A percentile compares a stretch with the other conserved stretches of the same genome.
These are phyloP conservation scores for Sarcophaga rosellei DNA, from an alignment of 2,888 invertebrate species.

Conservation along the genomic window DNA sequence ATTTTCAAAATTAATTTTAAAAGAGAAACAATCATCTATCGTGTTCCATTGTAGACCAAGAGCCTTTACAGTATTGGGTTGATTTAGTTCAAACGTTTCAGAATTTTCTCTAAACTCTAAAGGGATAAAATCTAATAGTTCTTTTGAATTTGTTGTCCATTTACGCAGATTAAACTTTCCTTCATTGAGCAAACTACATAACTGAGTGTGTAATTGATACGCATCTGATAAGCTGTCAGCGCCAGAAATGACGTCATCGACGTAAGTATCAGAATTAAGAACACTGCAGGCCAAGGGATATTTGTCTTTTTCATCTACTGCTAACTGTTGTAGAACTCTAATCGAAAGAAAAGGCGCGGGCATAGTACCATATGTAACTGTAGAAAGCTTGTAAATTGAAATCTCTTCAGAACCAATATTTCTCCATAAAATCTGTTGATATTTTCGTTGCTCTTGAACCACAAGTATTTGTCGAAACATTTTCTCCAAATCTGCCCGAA, in stretches of 20 bases:
- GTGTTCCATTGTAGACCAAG: conserved; percentile 54
- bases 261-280: conserved; percentile 44
- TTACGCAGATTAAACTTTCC: conserved; percentile 42
- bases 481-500: conserved; percentile 62
- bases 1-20: conserved; percentile 43
- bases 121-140: conserved; percentile 43
- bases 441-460: conserved; percentile 35
- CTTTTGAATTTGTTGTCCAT: conserved; percentile 54
- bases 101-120: conserved; percentile 47
- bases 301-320: conserved; percentile 40
- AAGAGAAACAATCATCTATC: conserved; percentile 46
- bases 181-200: no score
- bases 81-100: conserved; percentile 26
- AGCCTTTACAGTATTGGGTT: conserved; percentile 48
- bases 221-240: conserved; percentile 40
- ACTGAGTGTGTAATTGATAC: conserved; percentile 5
- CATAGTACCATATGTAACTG: no score
- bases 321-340: conserved; percentile 58
- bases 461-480: conserved; percentile 64
- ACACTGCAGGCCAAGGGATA: conserved; percentile 53
- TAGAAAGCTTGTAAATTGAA: conserved; percentile 31
- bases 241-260: conserved; percentile 50
- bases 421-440: conserved; percentile 60
- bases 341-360: conserved; percentile 58
- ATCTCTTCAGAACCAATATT: conserved; percentile 15